Base-by-base conservation (phyloP, 2,797 vertebrate species). In the Anas capensis region DNA sequence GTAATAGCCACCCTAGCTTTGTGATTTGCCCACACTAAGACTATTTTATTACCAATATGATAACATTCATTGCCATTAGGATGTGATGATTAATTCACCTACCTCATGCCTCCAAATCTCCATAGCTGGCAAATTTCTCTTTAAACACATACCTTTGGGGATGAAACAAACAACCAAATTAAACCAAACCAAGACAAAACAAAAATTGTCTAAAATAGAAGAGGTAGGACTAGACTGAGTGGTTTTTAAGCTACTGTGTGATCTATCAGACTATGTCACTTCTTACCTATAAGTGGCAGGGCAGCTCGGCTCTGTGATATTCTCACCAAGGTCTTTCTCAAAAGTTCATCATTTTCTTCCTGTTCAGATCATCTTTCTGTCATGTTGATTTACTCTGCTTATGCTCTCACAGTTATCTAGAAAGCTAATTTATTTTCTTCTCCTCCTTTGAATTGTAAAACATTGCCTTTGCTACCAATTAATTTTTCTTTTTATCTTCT, bases 251-350 rank as follows among this genome's bases (percentile, higher is more conserved):
- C 1, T n/a, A 26, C 20, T 42, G 4, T 29, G 4, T 62, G 21
- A 54, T n/a, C 6, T 66, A 4, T 48, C 53, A 57, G 8, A 51
- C 7, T 48, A 38, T 1, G 2, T 13, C 26, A 3, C 10, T 61
- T 82, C 44, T 72, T 46, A 36, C 6, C 8, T 5, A 21, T 33
- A 29, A 0, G 1, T 18, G 17, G 4, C 26, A 84, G 29, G 58
- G 17, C 8, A 64, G 18, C 8, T 44, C 13, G 23, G 6, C 11
- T 61, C 12, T 65, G 16, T 44, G 69, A 2, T 0, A 0, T 69
- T 80, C 18, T 64, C 26, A 13, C 4, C 11, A 26, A 6, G 21
- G 26, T 33, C 11, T 46, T 68, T 11, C 8, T 19, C 48, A 5
- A 14, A 56, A 65, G n/a, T 31, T 93, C 38, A 77, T 49, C 8